Evolutionary conservation across 92 coral and sea anemone species (phyloP), one percentile per base, ranked within the genome.

Genomic region (Actinostola sp.): DNA sequence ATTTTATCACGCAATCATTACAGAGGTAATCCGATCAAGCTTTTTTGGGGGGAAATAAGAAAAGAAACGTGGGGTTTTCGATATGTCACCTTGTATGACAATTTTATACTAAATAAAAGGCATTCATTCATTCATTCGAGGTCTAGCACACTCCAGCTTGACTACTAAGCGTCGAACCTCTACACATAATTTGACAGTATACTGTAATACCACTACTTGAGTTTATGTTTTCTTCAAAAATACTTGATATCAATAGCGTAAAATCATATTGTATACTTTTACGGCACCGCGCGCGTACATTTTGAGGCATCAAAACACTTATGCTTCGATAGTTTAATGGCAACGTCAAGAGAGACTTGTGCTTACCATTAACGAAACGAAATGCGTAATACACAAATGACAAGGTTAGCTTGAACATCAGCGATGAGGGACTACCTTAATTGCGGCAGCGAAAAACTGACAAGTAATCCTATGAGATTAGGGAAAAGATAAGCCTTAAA

Each of bases 361-460:
- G 20, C 25, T 53, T 14, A 53, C 27, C 27, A 53, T 20, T 53
- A 25, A 20, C 8, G 53, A 7, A 46, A 17, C 30, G 27, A 19
- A 16, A 20, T 53, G n/a, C n/a, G n/a, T 48, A 48, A 48, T n/a
- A 48, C 2, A 20, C 29, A 20, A 53, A 13, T 46, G 53, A 25
- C 21, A 36, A 36, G 42, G 59, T 53, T 53, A 53, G 59, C 59
- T 19, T 20, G 21, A 25, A 28, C 59, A 53, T 53, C 21, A 53
- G 59, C 31, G 6, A 23, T 4, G 8, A 1, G 21, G 30, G 31
- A 53, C 27, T 19, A 16, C 25, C 30, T n/a, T 53, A 53, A 53
- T 53, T 53, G 59, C 59, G 30, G 59, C 25, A 16, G 25, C 59
- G 1, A 53, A 25, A 53, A 8, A 23, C 21, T 4, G 31, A 53